Evolutionary conservation across 1,140 invertebrate genomes (phyloP).

Genomic region (Caenorhabditis remanei): DNA sequence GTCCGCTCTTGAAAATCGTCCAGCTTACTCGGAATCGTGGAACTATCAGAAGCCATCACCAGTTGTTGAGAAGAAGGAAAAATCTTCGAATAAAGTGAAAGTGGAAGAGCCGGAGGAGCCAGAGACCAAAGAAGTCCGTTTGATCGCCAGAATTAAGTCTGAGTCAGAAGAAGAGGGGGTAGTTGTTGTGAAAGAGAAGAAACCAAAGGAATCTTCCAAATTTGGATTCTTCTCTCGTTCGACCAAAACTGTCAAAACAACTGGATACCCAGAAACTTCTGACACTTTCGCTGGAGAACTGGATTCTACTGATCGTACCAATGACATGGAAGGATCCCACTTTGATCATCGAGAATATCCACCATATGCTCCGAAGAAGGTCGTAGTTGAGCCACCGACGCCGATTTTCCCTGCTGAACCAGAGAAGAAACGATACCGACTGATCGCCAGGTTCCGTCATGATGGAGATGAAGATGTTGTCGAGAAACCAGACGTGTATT

Average conservation of each 20-base stretch:
- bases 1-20: not conserved
- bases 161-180: constrained; percentile 5
- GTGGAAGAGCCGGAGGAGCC: not conserved
- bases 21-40: not conserved
- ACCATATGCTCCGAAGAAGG: not conserved
- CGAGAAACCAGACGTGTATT: constrained; percentile 55
- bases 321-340: not conserved
- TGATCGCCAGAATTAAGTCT: not conserved
- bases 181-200: constrained; percentile 28
- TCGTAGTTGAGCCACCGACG: not conserved
- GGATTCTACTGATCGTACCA: not conserved
- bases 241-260: not conserved
- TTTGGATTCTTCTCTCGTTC: not conserved
- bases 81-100: constrained; percentile 54
- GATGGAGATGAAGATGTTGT: constrained; percentile 70
- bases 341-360: not conserved
- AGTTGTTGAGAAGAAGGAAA: constrained; percentile 56
- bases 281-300: not conserved
- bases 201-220: constrained; percentile 28
- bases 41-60: not conserved
- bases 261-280: not conserved
- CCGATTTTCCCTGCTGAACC: not conserved
- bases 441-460: constrained; percentile 2
- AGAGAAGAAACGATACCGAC: not conserved
- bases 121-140: constrained; percentile 28